Evolutionary conservation across 2,888 invertebrate species (phyloP), one percentile per base, ranked within the genome.

Genomic region (Lithodes maja): DNA sequence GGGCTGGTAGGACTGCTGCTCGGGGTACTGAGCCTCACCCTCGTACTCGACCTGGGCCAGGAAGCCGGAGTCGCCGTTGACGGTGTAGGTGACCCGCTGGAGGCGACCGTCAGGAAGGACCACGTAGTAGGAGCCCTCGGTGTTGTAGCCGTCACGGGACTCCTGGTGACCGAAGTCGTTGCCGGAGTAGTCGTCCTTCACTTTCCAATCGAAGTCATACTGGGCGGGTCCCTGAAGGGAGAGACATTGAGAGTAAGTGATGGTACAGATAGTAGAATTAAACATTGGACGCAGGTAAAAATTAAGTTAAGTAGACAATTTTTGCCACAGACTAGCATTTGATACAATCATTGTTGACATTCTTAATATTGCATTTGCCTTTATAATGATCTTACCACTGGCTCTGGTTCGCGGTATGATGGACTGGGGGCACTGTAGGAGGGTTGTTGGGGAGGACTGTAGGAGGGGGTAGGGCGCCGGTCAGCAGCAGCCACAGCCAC

Each of bases 11-110:
- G 71, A 71, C 33, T 33, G 33, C 71, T 71, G 71, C 71, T 71
- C n/a, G 17, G 71, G 71, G 17, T 71, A 71, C 71, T 71, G 71
- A 3, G 92, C 89, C 69, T 92, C 92, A 9, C 92, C 92, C 68
- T 91, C 90, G 74, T 91, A 92, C 61, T 61, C 80, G 1, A 92
- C 92, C 78, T 92, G 88, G 71, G 92, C 92, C 77, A 89, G 77
- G 85, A 81, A 92, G 50, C 92, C 92, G 61, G 87, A 81, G 85
- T 89, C 82, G 77, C 87, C 85, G 85, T 88, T 84, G 61, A 87
- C 90, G 78, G 78, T 85, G 79, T 90, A 90, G 15, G 83, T 85
- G 7, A 90, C 90, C 69, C 61, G 69, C 71, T 85, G 85, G 12
- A 80, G 71, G 71, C 85, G 85, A 80, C 85, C 85, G 71, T 85